Conservation (phyloP, 2,797 vertebrate species). For the Notolabrus celidotus region DNA sequence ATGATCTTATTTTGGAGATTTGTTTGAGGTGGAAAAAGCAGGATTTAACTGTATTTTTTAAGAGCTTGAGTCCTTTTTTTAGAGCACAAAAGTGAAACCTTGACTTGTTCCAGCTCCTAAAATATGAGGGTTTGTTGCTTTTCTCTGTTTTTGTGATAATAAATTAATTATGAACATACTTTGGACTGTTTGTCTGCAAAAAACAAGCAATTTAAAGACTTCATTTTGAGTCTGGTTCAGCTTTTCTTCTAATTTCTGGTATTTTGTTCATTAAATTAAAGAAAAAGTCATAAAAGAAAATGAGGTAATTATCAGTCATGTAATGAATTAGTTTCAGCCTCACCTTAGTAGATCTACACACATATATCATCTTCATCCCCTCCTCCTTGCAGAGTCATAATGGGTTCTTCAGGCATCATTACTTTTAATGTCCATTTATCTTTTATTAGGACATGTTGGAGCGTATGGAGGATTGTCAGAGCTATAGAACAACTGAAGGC, state of each 20-base stretch:
- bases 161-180: neutral
- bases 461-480: conserved; percentile 16
- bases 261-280: no score
- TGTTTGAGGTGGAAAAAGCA: no score
- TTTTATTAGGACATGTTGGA: conserved; percentile 6
- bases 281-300: no score
- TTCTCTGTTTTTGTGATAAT: neutral
- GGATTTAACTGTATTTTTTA: no score
- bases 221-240: neutral
- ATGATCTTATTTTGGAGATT: no score
- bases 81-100: neutral
- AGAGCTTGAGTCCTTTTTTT: neutral
- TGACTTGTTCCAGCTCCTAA: neutral
- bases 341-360: neutral
- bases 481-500: conserved; percentile 35
- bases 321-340: neutral
- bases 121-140: neutral
- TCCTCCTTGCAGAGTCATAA: neutral
- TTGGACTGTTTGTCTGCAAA: neutral
- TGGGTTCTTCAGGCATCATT: neutral
- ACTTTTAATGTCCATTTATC: conserved; percentile 37
- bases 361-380: neutral
- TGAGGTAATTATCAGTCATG: neutral
- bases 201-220: neutral
- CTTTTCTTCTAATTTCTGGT: no score